Conservation (phyloP, 2,797 vertebrate genomes). For the Numenius phaeopus region DNA sequence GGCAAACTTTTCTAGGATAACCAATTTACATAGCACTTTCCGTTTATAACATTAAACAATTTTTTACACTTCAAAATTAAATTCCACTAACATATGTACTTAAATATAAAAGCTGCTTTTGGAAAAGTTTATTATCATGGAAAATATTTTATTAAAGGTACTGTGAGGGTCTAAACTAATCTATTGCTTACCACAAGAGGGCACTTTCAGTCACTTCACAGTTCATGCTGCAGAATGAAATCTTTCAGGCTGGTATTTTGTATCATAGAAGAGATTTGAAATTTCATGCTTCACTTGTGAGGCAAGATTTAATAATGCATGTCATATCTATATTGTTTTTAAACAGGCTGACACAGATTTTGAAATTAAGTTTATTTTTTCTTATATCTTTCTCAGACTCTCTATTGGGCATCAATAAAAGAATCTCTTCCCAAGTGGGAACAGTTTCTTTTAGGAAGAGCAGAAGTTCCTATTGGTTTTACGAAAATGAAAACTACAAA, state of each 20-base stretch:
- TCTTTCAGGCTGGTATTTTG: conserved; percentile 67
- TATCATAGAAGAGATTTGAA: conserved; percentile 68
- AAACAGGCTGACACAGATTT: conserved; percentile 58
- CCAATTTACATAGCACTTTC: not conserved
- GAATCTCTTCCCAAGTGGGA: conserved; percentile 89
- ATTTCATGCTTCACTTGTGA: conserved; percentile 52
- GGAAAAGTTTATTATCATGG: not conserved
- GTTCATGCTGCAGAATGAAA: conserved; percentile 62
- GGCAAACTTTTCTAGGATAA: not conserved
- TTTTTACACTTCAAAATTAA: not conserved
- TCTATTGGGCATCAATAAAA: conserved; percentile 89
- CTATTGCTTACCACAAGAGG: conserved; percentile 80
- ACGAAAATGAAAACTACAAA: conserved; percentile 60
- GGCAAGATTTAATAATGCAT: conserved; percentile 8
- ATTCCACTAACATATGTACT: not conserved
- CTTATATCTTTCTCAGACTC: conserved; percentile 80
- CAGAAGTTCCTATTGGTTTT: conserved; percentile 77
- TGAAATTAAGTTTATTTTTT: conserved; percentile 72
- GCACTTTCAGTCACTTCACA: conserved; percentile 78
- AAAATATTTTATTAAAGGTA: not conserved
- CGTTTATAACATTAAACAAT: not conserved
- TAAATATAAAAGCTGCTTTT: not conserved
- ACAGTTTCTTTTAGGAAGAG: conserved; percentile 87
- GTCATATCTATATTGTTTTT: conserved; percentile 40
- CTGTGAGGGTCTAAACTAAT: not conserved